Evolutionary conservation across 1,140 invertebrate genomes (phyloP).

Genomic region (Olivierus martensii): DNA sequence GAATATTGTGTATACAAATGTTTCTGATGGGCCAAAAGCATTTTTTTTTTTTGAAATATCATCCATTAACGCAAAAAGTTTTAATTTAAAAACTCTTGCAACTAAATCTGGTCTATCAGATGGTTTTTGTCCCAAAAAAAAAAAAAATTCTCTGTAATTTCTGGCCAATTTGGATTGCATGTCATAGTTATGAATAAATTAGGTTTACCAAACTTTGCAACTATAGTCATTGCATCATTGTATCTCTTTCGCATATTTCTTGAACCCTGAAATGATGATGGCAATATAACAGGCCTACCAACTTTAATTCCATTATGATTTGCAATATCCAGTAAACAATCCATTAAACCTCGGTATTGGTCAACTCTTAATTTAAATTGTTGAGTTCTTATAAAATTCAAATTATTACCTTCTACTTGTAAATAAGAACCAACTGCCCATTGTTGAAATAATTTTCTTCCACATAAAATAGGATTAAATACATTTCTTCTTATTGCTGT

Average conservation of each 20-base stretch:
- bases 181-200: slow-evolving; percentile 35
- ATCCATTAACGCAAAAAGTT: slow-evolving; percentile 25
- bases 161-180: slow-evolving; percentile 35
- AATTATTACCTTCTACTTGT: slow-evolving; percentile 8
- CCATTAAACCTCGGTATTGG: slow-evolving; percentile 2
- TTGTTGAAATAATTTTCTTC: slow-evolving; percentile 21
- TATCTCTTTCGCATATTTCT: slow-evolving; percentile 12
- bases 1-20: too few relatives aligned
- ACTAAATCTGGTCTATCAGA: slow-evolving; percentile 29
- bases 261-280: slow-evolving; percentile 11
- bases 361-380: slow-evolving; percentile 15
- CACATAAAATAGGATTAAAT: slow-evolving; percentile 21
- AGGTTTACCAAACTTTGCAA: slow-evolving; percentile 27
- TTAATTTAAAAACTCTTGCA: slow-evolving; percentile 29
- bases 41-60: slow-evolving; percentile 20
- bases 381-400: slow-evolving; percentile 9
- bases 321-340: slow-evolving; percentile 1
- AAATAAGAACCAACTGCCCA: slow-evolving; percentile 17
- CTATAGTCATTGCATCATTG: slow-evolving; percentile 27
- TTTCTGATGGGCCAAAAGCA: slow-evolving; percentile 5
- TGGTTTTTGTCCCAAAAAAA: slow-evolving; percentile 20
- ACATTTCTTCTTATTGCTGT: neutral
- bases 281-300: slow-evolving; percentile 8
- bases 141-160: slow-evolving; percentile 28
- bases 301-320: slow-evolving; percentile 1